phyloP scores from a whole-genome alignment of 2,113 vertebrate species.

The Anas platyrhynchos region DNA sequence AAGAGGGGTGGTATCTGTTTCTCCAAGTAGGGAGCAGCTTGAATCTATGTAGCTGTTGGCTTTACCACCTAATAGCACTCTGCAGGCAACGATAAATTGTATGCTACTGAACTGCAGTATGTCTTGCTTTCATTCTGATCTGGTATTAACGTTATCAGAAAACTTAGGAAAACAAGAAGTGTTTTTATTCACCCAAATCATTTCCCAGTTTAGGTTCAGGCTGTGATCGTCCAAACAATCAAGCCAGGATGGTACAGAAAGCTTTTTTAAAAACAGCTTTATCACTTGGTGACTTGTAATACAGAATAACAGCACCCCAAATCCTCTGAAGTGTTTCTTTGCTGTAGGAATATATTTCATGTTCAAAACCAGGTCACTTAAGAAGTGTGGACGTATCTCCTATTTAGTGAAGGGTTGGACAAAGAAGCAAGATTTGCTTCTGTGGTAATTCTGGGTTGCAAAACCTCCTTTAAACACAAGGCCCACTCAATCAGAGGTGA shows the following conservation, averaged over 20 bases:
- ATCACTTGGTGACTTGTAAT: accelerated
- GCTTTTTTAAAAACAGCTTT: neutral
- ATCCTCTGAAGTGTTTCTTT: neutral
- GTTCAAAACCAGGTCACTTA: neutral
- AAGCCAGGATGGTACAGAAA: neutral
- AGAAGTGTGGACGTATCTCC: neutral
- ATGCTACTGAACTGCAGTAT: accelerated
- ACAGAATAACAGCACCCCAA: accelerated
- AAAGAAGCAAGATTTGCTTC: neutral
- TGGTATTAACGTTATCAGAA: neutral
- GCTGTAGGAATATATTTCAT: neutral
- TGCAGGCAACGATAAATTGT: accelerated
- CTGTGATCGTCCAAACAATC: neutral
- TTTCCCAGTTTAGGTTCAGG: neutral
- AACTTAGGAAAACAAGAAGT: neutral
- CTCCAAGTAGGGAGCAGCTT: neutral
- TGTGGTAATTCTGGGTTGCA: neutral
- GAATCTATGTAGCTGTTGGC: accelerated
- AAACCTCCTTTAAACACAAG: neutral
- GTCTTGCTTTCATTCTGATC: neutral
- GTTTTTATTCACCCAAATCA: neutral
- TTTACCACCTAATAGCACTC: accelerated
- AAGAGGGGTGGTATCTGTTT: accelerated
- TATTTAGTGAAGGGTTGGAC: neutral
- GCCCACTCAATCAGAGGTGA: accelerated